Conservation (phyloP, 2,113 vertebrate genomes). For the Ciconia stormi region DNA sequence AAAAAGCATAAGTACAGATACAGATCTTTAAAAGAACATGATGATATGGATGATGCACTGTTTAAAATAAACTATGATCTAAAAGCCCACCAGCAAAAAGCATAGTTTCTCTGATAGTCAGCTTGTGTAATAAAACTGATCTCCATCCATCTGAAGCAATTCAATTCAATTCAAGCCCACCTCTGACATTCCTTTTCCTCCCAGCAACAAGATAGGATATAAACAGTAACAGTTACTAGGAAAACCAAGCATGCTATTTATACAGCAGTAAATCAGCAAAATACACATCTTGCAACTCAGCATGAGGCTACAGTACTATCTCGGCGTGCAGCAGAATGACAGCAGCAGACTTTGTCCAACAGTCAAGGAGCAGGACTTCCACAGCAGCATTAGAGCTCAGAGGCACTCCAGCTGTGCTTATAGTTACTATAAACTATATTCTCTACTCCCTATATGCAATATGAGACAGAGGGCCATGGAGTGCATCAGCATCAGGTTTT, state of each 20-base stretch:
- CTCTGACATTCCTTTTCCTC: background rate
- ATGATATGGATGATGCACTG: background rate
- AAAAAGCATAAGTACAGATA: background rate
- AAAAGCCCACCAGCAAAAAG: background rate
- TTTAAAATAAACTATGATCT: background rate
- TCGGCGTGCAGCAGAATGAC: background rate
- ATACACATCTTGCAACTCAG: background rate
- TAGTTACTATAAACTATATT: accelerated
- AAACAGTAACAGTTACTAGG: background rate
- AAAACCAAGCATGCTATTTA: background rate
- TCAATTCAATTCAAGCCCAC: background rate
- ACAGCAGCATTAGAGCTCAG: background rate
- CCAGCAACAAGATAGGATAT: background rate
- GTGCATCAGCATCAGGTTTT: background rate
- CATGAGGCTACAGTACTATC: background rate
- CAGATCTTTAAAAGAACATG: background rate
- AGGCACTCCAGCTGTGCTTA: background rate
- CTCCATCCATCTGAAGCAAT: background rate
- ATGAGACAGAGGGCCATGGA: background rate
- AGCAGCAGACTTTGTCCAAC: background rate
- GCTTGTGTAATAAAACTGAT: background rate
- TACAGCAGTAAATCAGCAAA: background rate
- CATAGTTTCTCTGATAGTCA: background rate
- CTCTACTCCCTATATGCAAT: background rate
- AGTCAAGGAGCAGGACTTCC: background rate